Base-by-base conservation (phyloP, 2,888 invertebrate species). In the Scaptomyza tumidula region DNA sequence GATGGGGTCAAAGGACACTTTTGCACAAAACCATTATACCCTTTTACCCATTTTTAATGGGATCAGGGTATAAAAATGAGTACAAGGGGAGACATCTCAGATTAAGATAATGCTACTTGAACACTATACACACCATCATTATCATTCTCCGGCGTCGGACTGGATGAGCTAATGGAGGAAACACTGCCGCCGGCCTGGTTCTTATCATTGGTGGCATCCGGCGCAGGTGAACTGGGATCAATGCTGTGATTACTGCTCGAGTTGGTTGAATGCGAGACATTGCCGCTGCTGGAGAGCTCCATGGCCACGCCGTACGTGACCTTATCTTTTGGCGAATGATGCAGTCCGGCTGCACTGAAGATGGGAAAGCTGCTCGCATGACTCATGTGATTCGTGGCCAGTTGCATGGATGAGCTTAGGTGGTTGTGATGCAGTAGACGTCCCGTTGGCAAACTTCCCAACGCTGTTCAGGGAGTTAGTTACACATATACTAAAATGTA, bases 391-490 rank as follows among this genome's bases (percentile, higher is more conserved):
- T 73, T 91, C 60, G 90, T 87, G 35, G 92, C 87, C 63, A 92
- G 72, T 70, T 92, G 92, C 89, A 92, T 91, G 33, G 92, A 90
- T 29, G 90, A 90, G 60, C 90, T 83, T 62, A 92, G 89, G 65
- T 92, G 92, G 61, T 90, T 91, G 75, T 92, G 92, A 76, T 92
- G 92, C 65, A 92, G 78, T 52, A 92, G 82, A 65, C 92, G 91
- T 62, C 90, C 90, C 64, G 91, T 77, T 10, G 92, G 91, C 77
- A 92, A 64, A 33, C 88, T 88, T 49, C 90, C 80, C 67, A 91
- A 62, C 35, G 90, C 91, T 91, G 43, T 9, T n/a, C 29, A 37
- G 50, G 50, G 33, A 58, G 73, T 53, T 59, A 70, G 75, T 62
- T 60, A 46, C n/a, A 49, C 1, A 24, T 3, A 24, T 24, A n/a